Percentiles rank a stretch among this genome's conserved stretches.
phyloP scores from a whole-genome alignment of 2,888 invertebrate species.

The Drepana falcataria region DNA sequence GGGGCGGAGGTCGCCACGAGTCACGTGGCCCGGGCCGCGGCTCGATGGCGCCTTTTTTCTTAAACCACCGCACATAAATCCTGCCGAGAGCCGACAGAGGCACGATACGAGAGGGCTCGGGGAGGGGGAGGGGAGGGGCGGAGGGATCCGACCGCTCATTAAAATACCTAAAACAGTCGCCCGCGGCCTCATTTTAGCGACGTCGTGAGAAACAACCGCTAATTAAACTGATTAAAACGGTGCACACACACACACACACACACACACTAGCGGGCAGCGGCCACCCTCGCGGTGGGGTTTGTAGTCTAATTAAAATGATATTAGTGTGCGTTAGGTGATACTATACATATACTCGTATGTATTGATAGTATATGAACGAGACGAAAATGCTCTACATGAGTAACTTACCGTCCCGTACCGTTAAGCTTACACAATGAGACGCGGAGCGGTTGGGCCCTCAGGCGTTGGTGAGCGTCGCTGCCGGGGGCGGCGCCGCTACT shows the following conservation, averaged over 20 bases:
- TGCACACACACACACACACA: conserved; percentile 8
- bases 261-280: conserved; percentile 6
- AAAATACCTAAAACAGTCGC: conserved; percentile 61
- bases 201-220: conserved; percentile 56
- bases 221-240: conserved; percentile 44
- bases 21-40: too few species aligned
- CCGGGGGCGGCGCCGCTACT: too few species aligned
- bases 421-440: too few species aligned
- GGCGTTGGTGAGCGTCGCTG: too few species aligned
- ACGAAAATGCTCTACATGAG: too few species aligned
- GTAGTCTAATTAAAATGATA: background rate
- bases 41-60: too few species aligned
- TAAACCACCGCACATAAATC: conserved; percentile 27
- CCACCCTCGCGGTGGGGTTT: conserved; percentile 2
- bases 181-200: conserved; percentile 39
- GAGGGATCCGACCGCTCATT: conserved; percentile 45
- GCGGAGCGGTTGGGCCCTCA: too few species aligned
- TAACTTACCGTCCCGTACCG: too few species aligned
- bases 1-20: too few species aligned
- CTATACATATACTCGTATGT: too few species aligned
- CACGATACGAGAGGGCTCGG: conserved; percentile 3
- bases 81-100: conserved; percentile 5
- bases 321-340: too few species aligned
- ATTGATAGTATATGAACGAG: too few species aligned
- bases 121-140: conserved; percentile 8